Base-by-base conservation (phyloP, 2,797 vertebrate genomes). In the Podargus strigoides region DNA sequence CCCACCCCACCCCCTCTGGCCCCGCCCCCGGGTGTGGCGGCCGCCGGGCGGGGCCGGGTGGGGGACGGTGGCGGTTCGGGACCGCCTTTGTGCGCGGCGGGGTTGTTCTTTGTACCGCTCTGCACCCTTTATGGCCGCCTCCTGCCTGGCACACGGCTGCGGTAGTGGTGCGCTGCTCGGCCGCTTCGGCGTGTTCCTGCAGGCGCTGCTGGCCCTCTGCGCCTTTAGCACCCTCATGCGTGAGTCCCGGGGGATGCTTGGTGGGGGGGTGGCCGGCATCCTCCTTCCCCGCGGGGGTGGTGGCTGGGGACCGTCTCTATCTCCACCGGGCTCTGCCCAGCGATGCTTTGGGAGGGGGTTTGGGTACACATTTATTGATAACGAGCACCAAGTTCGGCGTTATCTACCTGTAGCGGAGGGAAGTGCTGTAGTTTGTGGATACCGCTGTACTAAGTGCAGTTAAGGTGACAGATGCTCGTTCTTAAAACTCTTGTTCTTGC, bases 151-250 rank as follows among this genome's bases (percentile, higher is more conserved):
- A 27, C 98, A 96, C 46, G 98, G 98, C 82, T 98, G 98, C 91
- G 95, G 98, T 10, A 94, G 97, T 91, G 98, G 98, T 21, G 98
- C 97, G 11, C 89, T 98, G 60, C 97, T 97, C 60, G 98, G 98
- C 91, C 22, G 95, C 47, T 98, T 98, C 85, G 98, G 98, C 17
- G 97, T 98, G 19, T 15, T 98, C 78, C 96, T 98, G 69, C 98
- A 98, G 96, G 97, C 70, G 3, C 86, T 98, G 24, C 95, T 98
- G 83, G 98, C 97, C 2, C 7, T 98, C 47, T 96, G 97, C 17
- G 97, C 98, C 60, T 98, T 98, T 97, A 98, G 98, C 73, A 98
- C 98, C 36, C 96, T 98, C 17, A 98, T 97, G 96, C 39, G 97
- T 98, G 95, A 98, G 98, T 98, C 90, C 53, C 30, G 52, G 69